phyloP scores from a whole-genome alignment of 2,113 vertebrate species.

The Labeo catla region DNA sequence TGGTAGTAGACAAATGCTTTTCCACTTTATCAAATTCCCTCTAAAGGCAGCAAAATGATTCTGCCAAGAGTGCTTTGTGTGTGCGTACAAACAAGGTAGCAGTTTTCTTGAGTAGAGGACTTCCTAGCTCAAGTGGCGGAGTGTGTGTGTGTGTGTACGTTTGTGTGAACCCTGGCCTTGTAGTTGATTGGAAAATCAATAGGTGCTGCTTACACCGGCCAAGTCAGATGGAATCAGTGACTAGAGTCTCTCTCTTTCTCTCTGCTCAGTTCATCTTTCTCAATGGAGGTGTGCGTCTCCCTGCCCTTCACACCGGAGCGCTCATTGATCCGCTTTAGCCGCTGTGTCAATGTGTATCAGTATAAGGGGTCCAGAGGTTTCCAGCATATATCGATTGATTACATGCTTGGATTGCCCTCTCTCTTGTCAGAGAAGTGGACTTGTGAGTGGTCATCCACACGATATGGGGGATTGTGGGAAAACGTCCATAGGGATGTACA shows the following conservation, averaged over 20 bases:
- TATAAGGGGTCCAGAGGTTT: conserved; percentile 72
- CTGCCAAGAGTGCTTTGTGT: conserved; percentile 45
- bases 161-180: conserved; percentile 68
- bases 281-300: conserved; percentile 65
- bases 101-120: conserved; percentile 30
- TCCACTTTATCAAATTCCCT: conserved; percentile 10
- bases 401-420: conserved; percentile 76
- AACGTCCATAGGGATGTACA: conserved; percentile 25
- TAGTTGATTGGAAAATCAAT: conserved; percentile 72
- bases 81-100: conserved; percentile 24
- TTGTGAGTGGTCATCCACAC: conserved; percentile 59
- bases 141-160: conserved; percentile 51
- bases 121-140: conserved; percentile 37
- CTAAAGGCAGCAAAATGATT: conserved; percentile 6
- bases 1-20: conserved; percentile 17
- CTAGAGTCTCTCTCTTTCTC: conserved; percentile 50
- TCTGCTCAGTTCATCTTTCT: conserved; percentile 68
- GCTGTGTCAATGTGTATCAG: conserved; percentile 51
- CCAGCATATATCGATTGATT: conserved; percentile 78
- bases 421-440: conserved; percentile 73
- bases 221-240: conserved; percentile 74
- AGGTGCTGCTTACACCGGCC: conserved; percentile 73
- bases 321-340: conserved; percentile 73
- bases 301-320: conserved; percentile 72
- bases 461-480: conserved; percentile 20